These are phyloP conservation scores for Sminthurides aquaticus DNA, from an alignment of 2,888 invertebrate species.

Conservation along the genomic window DNA sequence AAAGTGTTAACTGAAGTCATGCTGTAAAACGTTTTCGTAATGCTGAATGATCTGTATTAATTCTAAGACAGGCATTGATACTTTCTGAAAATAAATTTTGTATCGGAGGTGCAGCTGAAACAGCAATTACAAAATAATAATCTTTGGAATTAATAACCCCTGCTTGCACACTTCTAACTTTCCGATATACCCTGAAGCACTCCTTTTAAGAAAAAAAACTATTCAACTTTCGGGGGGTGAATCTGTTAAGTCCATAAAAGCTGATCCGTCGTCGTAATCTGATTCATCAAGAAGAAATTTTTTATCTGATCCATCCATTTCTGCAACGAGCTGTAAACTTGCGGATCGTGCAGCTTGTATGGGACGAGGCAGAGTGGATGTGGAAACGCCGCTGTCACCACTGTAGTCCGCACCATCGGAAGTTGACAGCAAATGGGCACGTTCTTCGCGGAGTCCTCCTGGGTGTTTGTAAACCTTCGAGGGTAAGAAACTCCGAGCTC, in stretches of 20 bases:
- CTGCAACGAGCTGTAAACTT: conserved; percentile 35
- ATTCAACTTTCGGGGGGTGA: not conserved
- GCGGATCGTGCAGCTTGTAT: conserved; percentile 37
- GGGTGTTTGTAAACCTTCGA: conserved; percentile 42
- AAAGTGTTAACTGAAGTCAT: too few species aligned
- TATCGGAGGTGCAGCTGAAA: too few species aligned
- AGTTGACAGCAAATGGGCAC: conserved; percentile 39
- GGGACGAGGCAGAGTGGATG: conserved; percentile 29
- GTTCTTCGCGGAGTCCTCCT: conserved; percentile 40
- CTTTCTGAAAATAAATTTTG: too few species aligned
- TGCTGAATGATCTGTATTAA: too few species aligned
- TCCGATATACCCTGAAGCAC: too few species aligned
- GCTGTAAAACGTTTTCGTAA: too few species aligned
- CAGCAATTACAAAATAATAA: too few species aligned
- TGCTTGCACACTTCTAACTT: too few species aligned
- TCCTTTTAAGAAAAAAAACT: too few species aligned
- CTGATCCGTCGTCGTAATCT: conserved; percentile 28
- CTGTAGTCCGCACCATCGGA: conserved; percentile 37
- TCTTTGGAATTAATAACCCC: too few species aligned
- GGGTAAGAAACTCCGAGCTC: conserved; percentile 38
- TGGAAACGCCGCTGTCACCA: conserved; percentile 24
- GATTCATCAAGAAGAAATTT: conserved; percentile 7
- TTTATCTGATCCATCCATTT: conserved; percentile 31
- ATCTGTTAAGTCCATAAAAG: conserved; percentile 39
- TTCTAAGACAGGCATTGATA: too few species aligned